These are phyloP conservation scores for Puffinus mauretanicus DNA, from an alignment of 2,113 vertebrate species.

Conservation along the genomic window DNA sequence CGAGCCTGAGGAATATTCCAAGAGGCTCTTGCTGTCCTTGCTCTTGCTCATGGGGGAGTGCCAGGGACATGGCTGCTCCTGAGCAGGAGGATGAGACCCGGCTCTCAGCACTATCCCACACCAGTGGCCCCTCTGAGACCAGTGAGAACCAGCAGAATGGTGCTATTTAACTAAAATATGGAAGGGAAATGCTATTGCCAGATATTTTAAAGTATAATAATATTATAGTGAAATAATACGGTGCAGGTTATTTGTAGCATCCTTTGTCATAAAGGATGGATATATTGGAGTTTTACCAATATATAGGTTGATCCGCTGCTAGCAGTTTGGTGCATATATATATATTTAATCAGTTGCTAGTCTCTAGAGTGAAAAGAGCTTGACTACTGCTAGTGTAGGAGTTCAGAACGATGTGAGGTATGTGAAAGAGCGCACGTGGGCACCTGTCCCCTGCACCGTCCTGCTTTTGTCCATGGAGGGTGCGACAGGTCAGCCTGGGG, in stretches of 20 bases:
- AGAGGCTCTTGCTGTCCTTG: neutral
- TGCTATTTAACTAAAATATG: neutral
- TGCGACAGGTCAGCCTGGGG: neutral
- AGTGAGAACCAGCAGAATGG: neutral
- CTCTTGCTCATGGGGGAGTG: neutral
- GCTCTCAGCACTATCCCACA: neutral
- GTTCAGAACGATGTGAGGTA: neutral
- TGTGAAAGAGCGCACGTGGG: neutral
- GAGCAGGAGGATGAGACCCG: neutral
- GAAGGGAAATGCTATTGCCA: neutral
- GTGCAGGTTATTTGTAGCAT: neutral
- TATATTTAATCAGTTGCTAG: neutral
- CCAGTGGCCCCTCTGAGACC: neutral
- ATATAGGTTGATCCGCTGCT: neutral
- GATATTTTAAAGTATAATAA: neutral
- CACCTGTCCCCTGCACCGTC: neutral
- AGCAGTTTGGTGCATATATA: fast-evolving
- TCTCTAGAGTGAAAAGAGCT: neutral
- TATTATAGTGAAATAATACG: neutral
- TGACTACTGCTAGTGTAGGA: neutral
- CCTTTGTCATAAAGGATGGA: neutral
- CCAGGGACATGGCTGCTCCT: neutral
- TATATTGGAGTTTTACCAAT: neutral
- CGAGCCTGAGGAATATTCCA: neutral
- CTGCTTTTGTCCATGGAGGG: neutral